These are phyloP conservation scores for Phyto melanocephala DNA, from an alignment of 2,888 invertebrate genomes.

Conservation along the genomic window DNA sequence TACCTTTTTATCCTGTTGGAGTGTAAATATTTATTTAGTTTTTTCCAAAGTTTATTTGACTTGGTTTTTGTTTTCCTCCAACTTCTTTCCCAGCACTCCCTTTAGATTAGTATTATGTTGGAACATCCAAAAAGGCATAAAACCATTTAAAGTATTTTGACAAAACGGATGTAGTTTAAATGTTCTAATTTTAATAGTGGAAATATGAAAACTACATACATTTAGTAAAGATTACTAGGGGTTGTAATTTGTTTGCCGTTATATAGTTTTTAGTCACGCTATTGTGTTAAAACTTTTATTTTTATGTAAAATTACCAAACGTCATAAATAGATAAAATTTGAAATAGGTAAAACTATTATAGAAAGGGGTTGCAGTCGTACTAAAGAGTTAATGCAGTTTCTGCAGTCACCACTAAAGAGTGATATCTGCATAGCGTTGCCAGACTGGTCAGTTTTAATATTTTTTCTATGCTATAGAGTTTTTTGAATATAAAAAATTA, in stretches of 20 bases:
- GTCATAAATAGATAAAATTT: not conserved
- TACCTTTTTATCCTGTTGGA: slow-evolving; percentile 2
- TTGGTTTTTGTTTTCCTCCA: not conserved
- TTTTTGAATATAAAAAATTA: too few relatives aligned
- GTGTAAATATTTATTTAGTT: not conserved
- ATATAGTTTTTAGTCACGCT: slow-evolving; percentile 48
- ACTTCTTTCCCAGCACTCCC: slow-evolving; percentile 41
- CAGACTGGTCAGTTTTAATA: too few relatives aligned
- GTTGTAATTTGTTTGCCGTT: not conserved
- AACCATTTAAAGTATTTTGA: not conserved
- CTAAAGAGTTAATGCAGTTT: not conserved
- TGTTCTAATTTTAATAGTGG: slow-evolving; percentile 13
- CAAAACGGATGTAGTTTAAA: slow-evolving; percentile 44
- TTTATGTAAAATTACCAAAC: not conserved
- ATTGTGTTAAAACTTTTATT: not conserved
- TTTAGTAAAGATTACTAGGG: slow-evolving; percentile 3
- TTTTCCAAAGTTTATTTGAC: not conserved
- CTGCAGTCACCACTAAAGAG: not conserved
- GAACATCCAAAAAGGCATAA: slow-evolving; percentile 10
- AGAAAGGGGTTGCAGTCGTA: not conserved
- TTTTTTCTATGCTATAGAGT: too few relatives aligned
- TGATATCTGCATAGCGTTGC: too few relatives aligned
- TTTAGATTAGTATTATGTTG: not conserved
- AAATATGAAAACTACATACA: not conserved
- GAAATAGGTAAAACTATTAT: not conserved